phyloP scores from a whole-genome alignment of 2,797 vertebrate species.

The Macropus fuliginosus region DNA sequence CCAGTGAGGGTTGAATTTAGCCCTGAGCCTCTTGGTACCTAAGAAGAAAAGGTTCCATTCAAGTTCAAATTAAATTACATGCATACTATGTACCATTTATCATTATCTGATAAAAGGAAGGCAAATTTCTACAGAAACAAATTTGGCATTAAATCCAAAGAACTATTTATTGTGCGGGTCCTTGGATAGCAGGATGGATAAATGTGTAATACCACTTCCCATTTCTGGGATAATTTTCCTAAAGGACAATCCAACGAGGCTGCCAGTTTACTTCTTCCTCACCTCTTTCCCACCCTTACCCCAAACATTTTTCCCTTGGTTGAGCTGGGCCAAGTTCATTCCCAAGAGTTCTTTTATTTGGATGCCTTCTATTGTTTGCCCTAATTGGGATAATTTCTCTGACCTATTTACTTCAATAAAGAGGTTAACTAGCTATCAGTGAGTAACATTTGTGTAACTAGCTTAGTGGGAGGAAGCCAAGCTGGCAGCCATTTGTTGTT shows the following conservation, averaged over 20 bases:
- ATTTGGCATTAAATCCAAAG: background rate
- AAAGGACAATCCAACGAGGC: background rate
- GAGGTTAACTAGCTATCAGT: background rate
- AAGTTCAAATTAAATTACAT: background rate
- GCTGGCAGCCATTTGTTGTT: background rate
- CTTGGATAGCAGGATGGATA: background rate
- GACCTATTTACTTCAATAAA: background rate
- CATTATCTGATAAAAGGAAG: background rate
- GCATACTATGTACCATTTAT: background rate
- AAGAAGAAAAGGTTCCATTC: background rate
- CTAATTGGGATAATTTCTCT: background rate
- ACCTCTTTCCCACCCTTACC: too few species aligned
- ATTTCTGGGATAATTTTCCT: background rate
- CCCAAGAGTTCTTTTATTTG: background rate
- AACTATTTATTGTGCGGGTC: background rate
- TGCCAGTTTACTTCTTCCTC: background rate
- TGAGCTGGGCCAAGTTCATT: background rate
- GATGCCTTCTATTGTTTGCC: background rate
- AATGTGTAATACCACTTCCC: background rate
- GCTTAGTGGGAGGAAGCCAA: background rate
- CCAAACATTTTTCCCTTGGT: background rate
- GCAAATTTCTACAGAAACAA: background rate
- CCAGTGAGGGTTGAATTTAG: background rate
- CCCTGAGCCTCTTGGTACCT: background rate
- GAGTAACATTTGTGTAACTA: background rate